Evolutionary conservation across 2,797 vertebrate species (phyloP), one percentile per base, ranked within the genome.

Genomic region (Aeoliscus strigatus): DNA sequence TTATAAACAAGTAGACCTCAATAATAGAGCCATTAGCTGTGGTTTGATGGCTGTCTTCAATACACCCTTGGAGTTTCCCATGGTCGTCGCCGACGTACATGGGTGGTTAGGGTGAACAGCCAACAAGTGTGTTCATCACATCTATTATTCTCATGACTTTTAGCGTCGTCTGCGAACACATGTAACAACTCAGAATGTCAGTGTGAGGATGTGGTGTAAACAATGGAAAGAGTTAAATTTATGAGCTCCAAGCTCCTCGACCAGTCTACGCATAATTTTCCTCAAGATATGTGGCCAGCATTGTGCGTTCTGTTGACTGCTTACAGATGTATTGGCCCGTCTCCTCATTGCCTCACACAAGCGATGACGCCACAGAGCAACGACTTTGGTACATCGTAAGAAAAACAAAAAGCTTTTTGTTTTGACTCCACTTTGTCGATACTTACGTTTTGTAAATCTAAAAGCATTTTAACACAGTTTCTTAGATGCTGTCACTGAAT

Each of bases 261-360:
- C 32, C 42, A 52, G 31, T 14, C 9, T 28, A n/a, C n/a, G n/a
- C n/a, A n/a, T n/a, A 1, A 2, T 34, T 11, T 43, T 51, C 14
- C 9, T 24, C 6, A 33, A 11, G 12, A 27, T 33, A 25, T 59
- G 39, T n/a, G 21, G 24, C 41, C 29, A 8, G 18, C 1, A 2
- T 13, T 26, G 41, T 14, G 27, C 39, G 16, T 23, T 45, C 7
- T 60, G 35, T 48, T 73, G 71, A 80, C 70, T 58, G 53, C 61
- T 73, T 17, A 14, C 83, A 86, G 77, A 83, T 82, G 83, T 67
- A 30, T 47, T 39, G 63, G 54, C 59, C 47, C 52, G 14, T 43
- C 47, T 57, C 45, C 24, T 14, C 10, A 16, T 30, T 13, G 40
- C 46, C 36, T 59, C 12, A 15, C 15, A 46, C 26, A 18, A 34